These are phyloP conservation scores for Drosophila watanabei DNA, from an alignment of 1,140 invertebrate species.

Conservation along the genomic window DNA sequence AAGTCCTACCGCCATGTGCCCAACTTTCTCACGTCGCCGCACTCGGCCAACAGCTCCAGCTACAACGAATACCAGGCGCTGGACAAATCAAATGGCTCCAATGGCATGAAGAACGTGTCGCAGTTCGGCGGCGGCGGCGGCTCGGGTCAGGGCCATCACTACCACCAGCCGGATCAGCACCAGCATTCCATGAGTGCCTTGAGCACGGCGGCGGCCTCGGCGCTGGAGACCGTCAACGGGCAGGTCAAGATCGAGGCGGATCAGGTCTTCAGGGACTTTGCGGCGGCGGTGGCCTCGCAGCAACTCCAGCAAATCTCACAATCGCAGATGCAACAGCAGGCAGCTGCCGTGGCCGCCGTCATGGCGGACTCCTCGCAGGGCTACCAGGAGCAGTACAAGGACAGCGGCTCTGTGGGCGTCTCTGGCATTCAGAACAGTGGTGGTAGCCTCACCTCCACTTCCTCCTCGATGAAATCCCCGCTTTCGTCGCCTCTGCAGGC, in stretches of 20 bases:
- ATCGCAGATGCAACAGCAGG: slow-evolving; percentile 74
- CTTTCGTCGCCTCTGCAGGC: slow-evolving; percentile 73
- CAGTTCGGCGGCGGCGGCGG: slow-evolving; percentile 47
- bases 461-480: slow-evolving; percentile 83
- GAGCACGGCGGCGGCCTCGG: slow-evolving; percentile 64
- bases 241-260: slow-evolving; percentile 82
- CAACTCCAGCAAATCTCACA: slow-evolving; percentile 81
- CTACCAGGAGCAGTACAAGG: slow-evolving; percentile 77
- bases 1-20: slow-evolving; percentile 84
- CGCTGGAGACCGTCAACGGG: slow-evolving; percentile 70
- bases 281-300: slow-evolving; percentile 80
- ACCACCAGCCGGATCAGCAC: slow-evolving; percentile 72
- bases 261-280: slow-evolving; percentile 76
- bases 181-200: slow-evolving; percentile 70
- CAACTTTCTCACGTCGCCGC: slow-evolving; percentile 80
- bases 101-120: slow-evolving; percentile 62
- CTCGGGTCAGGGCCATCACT: slow-evolving; percentile 59
- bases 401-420: slow-evolving; percentile 36
- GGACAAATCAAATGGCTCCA: slow-evolving; percentile 79
- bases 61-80: slow-evolving; percentile 79
- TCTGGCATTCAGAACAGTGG: slow-evolving; percentile 51
- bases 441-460: slow-evolving; percentile 73
- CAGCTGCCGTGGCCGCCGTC: slow-evolving; percentile 71
- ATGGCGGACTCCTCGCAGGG: slow-evolving; percentile 81
- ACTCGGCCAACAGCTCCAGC: slow-evolving; percentile 77